Evolutionary conservation across 2,888 invertebrate genomes (phyloP), one percentile per base, ranked within the genome.

Genomic region (Hymenopus coronatus): DNA sequence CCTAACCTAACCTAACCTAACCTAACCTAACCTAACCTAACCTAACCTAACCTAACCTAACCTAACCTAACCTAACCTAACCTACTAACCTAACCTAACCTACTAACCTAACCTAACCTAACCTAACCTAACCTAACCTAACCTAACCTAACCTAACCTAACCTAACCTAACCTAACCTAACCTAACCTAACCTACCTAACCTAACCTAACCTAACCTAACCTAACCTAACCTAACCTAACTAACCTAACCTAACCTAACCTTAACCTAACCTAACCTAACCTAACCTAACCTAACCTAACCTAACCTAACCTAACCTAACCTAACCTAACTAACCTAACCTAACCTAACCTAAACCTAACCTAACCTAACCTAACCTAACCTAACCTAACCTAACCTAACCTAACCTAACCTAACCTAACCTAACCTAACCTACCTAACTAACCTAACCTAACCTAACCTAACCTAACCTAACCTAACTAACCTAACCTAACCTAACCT

Each of bases 371-470:
- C 54, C 54, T 70, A 70, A 25, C 25, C 54, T 70, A 25, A 25
- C 54, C 54, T 70, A 25, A 70, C 54, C 54, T 70, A 20, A 15
- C 54, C 54, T 70, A 25, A 70, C 54, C 54, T 70, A 20, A 25
- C 54, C 54, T 83, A 14, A 83, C 54, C 54, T 25, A 25, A 25
- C 54, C 54, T 70, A 25, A 70, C 54, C 54, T 70, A 20, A 15
- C 54, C 54, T 70, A 25, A 70, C 54, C 54, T 70, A 20, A 25
- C 15, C 54, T 25, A 40, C 9, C 40, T 8, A 4, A 20, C 6
- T 20, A 15, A 3, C 54, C 20, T 3, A 0, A 20, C 1, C 1
- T 3, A 0, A 0, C 0, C 1, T 0, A 2, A 0, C 1, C 1
- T 2, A 28, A 25, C 27, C n/a, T 15, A 28, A 83, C 14, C 83